Evolutionary conservation across 2,888 invertebrate species (phyloP).

Genomic region (Drosophila putrida): DNA sequence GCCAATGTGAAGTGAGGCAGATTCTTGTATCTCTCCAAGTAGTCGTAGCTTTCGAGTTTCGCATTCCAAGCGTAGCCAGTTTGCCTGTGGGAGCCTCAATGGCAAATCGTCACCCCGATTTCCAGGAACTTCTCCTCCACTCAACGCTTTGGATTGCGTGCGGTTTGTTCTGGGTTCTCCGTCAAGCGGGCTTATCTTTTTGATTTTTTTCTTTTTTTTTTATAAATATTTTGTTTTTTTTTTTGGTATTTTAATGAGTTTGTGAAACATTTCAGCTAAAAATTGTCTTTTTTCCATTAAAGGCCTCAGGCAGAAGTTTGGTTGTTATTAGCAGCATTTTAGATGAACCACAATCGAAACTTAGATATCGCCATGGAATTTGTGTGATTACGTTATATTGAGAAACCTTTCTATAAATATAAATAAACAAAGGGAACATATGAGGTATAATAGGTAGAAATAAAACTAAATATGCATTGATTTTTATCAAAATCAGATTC

Average conservation of each 20-base stretch:
- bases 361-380: constrained; percentile 50
- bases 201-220: constrained; percentile 36
- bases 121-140: constrained; percentile 60
- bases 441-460: neutral
- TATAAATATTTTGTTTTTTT: constrained; percentile 33
- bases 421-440: neutral
- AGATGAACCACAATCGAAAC: constrained; percentile 27
- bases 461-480: too few relatives aligned
- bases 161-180: constrained; percentile 6
- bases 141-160: constrained; percentile 58
- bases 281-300: constrained; percentile 35
- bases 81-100: constrained; percentile 64
- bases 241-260: constrained; percentile 76
- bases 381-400: neutral
- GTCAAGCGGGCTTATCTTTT: constrained; percentile 59
- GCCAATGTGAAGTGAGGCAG: constrained; percentile 53
- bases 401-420: neutral
- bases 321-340: constrained; percentile 59
- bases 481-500: too few relatives aligned
- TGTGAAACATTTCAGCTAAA: constrained; percentile 38
- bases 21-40: constrained; percentile 9
- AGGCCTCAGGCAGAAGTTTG: constrained; percentile 45
- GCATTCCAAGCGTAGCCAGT: constrained; percentile 44
- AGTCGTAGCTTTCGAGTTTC: constrained; percentile 29
- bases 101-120: constrained; percentile 54